phyloP scores from a whole-genome alignment of 2,888 invertebrate genomes.

The Linyphia triangularis region DNA sequence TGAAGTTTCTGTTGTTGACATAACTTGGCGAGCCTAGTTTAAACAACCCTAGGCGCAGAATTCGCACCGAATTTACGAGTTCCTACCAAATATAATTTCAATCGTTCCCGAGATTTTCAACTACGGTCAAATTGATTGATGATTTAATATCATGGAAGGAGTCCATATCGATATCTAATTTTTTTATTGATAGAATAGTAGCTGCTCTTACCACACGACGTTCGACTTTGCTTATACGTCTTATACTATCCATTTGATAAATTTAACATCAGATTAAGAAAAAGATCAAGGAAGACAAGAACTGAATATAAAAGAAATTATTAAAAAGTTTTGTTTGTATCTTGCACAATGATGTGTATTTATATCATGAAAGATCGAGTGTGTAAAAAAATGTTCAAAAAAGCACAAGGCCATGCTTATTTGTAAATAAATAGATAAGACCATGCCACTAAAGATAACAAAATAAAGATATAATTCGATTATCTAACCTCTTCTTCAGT shows the following conservation, averaged over 20 bases:
- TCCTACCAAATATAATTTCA: too few relatives aligned
- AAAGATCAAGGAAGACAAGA: neutral
- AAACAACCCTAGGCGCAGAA: too few relatives aligned
- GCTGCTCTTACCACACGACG: constrained; percentile 71
- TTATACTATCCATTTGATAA: constrained; percentile 57
- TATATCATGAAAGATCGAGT: neutral
- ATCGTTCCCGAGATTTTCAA: neutral
- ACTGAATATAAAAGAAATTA: neutral
- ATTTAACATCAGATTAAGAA: neutral
- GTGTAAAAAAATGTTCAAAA: neutral
- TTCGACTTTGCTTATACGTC: constrained; percentile 71
- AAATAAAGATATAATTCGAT: neutral
- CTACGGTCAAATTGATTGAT: neutral
- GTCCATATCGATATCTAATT: neutral
- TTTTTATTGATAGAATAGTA: neutral
- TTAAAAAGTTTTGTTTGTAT: too few relatives aligned
- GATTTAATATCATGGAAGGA: neutral
- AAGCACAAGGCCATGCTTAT: constrained; percentile 43
- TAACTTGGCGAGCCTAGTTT: too few relatives aligned
- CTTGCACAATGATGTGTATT: too few relatives aligned
- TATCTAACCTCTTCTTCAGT: constrained; percentile 47
- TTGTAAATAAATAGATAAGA: constrained; percentile 23
- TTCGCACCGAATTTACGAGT: too few relatives aligned
- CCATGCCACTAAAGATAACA: neutral
- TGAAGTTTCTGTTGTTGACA: too few relatives aligned